Percentiles rank a stretch among this genome's conserved stretches.
These are phyloP conservation scores for Anolis sagrei DNA, from an alignment of 2,113 vertebrate species.

Conservation along the genomic window DNA sequence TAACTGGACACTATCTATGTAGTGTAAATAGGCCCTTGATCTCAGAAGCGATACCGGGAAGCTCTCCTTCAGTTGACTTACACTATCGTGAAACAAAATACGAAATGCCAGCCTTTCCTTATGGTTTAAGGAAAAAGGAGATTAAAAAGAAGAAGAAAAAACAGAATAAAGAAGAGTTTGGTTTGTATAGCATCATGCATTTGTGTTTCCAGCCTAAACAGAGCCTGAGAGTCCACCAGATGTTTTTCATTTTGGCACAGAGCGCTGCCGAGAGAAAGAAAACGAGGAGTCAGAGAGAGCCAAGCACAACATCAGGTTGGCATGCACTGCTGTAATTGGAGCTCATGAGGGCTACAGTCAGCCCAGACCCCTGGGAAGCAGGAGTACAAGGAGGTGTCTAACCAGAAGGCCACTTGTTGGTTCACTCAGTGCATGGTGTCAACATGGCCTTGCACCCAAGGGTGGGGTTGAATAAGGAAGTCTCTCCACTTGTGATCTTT, in stretches of 20 bases:
- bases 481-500: neutral
- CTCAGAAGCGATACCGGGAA: too few relatives aligned
- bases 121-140: too few relatives aligned
- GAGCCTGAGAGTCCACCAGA: conserved; percentile 61
- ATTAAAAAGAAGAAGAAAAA: neutral
- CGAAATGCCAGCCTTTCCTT: too few relatives aligned
- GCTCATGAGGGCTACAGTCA: conserved; percentile 37
- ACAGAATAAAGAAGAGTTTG: conserved; percentile 41
- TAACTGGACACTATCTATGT: too few relatives aligned
- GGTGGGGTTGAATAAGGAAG: neutral
- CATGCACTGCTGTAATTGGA: conserved; percentile 58
- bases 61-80: too few relatives aligned
- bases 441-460: neutral
- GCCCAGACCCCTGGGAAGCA: neutral
- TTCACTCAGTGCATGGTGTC: conserved; percentile 23
- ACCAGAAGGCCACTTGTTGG: accelerated
- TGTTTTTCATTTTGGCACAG: conserved; percentile 72
- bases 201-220: conserved; percentile 69
- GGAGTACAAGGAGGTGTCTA: conserved; percentile 27
- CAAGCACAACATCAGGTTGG: conserved; percentile 51
- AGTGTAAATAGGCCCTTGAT: neutral
- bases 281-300: conserved; percentile 57
- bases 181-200: conserved; percentile 67
- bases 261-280: conserved; percentile 41
- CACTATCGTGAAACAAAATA: too few relatives aligned